A percentile compares a stretch with the other conserved stretches of the same genome.
Conservation (phyloP, 2,888 invertebrate genomes). For the Cheilosia vulpina region DNA sequence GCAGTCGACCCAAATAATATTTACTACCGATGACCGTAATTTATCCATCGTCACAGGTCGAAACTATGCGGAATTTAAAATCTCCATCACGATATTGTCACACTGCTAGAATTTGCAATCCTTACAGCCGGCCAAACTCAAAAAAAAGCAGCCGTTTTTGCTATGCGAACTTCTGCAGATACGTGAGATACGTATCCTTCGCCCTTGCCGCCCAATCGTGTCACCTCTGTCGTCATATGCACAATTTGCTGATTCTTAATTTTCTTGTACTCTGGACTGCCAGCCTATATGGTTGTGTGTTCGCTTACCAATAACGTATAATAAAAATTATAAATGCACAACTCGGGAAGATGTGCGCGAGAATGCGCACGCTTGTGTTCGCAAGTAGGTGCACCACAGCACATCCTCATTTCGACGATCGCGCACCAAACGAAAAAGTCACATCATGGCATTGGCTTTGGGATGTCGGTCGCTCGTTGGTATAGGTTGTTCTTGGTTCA, state of each 20-base stretch:
- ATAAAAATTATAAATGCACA: conserved; percentile 73
- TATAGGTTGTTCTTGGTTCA: conserved; percentile 43
- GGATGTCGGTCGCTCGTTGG: conserved; percentile 48
- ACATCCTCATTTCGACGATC: conserved; percentile 65
- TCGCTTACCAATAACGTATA: conserved; percentile 51
- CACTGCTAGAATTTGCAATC: conserved; percentile 48
- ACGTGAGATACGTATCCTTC: conserved; percentile 28
- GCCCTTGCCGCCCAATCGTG: not conserved
- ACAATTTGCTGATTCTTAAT: conserved; percentile 71
- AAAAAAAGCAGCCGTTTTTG: conserved; percentile 27
- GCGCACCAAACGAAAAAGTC: conserved; percentile 61
- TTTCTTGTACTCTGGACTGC: conserved; percentile 41
- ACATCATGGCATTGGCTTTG: conserved; percentile 52
- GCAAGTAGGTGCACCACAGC: conserved; percentile 38
- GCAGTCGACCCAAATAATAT: too few relatives aligned
- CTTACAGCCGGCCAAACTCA: conserved; percentile 58
- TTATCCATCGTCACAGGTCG: conserved; percentile 27
- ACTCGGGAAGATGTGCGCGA: conserved; percentile 51
- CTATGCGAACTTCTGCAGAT: conserved; percentile 56
- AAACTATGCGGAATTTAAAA: conserved; percentile 72
- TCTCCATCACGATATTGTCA: conserved; percentile 76
- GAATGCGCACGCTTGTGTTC: conserved; percentile 47
- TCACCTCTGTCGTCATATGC: not conserved
- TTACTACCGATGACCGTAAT: conserved; percentile 39
- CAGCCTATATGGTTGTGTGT: conserved; percentile 13